phyloP scores from a whole-genome alignment of 2,888 invertebrate genomes.

The Strigamia maritima region DNA sequence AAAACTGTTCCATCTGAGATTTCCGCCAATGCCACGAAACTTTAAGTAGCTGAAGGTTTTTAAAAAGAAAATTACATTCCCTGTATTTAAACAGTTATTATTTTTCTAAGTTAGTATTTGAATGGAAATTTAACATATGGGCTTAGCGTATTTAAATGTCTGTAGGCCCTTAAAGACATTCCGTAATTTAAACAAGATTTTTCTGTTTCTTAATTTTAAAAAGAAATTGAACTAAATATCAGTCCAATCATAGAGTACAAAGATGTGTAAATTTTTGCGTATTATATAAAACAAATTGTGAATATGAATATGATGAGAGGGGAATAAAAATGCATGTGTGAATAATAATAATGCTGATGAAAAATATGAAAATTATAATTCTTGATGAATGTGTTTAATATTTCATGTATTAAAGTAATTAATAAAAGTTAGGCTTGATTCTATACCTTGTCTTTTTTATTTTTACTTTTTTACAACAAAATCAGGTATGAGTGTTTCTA shows the following conservation, averaged over 20 bases:
- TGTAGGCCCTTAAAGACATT: constrained; percentile 5
- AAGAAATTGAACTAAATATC: constrained; percentile 1
- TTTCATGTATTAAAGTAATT: neutral
- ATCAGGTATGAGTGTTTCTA: too few relatives aligned
- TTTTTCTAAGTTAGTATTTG: neutral
- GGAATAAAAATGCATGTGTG: neutral
- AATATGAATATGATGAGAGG: neutral
- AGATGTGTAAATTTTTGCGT: constrained; percentile 20
- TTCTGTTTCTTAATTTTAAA: neutral
- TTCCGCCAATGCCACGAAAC: neutral
- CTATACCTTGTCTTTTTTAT: too few relatives aligned
- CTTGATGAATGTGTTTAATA: neutral
- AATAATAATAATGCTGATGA: neutral
- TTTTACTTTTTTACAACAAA: too few relatives aligned
- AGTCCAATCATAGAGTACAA: constrained; percentile 30
- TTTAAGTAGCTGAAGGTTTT: neutral
- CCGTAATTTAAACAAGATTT: constrained; percentile 29
- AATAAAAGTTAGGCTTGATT: neutral
- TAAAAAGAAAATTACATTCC: neutral
- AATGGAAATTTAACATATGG: neutral
- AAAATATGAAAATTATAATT: neutral
- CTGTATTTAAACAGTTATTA: neutral
- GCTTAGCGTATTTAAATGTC: constrained; percentile 24
- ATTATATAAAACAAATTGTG: neutral
- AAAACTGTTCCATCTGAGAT: neutral